Base-by-base conservation (phyloP, 1,140 invertebrate species). In the Temnothorax longispinosus region DNA sequence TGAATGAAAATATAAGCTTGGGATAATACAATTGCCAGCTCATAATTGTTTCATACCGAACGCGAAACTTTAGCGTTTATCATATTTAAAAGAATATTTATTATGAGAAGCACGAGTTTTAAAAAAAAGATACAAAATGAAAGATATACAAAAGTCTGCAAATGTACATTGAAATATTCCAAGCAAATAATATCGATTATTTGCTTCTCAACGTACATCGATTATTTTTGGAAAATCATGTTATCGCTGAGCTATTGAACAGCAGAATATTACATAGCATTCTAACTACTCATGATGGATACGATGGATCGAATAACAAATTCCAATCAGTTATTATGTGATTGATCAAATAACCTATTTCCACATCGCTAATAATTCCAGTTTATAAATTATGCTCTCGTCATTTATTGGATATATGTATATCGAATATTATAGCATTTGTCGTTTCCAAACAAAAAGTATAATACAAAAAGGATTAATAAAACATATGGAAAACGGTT, bases 311-410 rank as follows among this genome's bases (percentile, higher is more conserved):
- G 58, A 18, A 74, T 60, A 78, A 89, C 62, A 65, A 64, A 90
- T 88, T 72, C 52, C 89, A 90, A 86, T 90, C 81, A 72, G 71
- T 88, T 85, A 76, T 82, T 47, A 77, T 62, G 76, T 62, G 72
- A 62, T 72, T 90, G 80, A 84, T 80, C 88, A 82, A 81, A 89
- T 69, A 88, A 85, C 64, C 58, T 67, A 60, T 78, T 85, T 58
- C 41, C 38, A 44, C 41, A 50, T 71, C n/a, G 65, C 67, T 35
- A 69, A 60, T 82, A 74, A 82, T 82, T 82, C 35, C 41, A 82
- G 18, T 74, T 65, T 69, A 72, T 82, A 82, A 81, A 82, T 82
- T 82, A 74, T 82, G 38, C 80, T 32, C 6, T n/a, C 18, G 21
- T 18, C 21, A 72, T 82, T 80, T 74, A 74, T 74, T 32, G 52